Evolutionary conservation across 2,113 vertebrate species (phyloP).

Genomic region (Hypanus sabinus): DNA sequence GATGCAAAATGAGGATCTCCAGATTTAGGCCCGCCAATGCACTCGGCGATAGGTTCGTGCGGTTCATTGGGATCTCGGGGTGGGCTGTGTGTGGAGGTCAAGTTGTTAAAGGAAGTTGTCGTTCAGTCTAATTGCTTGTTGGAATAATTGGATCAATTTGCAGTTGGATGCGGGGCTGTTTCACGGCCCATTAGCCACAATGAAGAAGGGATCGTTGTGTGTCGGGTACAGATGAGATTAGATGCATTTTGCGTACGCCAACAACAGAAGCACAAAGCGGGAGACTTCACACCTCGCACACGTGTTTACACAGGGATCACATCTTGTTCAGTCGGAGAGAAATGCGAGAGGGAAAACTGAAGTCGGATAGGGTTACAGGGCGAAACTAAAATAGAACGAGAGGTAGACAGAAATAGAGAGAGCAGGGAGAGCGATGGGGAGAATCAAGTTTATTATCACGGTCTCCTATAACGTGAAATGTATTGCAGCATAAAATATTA

Average conservation of each 20-base stretch:
- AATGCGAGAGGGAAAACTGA: neutral
- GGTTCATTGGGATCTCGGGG: neutral
- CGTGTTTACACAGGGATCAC: neutral
- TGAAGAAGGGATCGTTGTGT: constrained; percentile 26
- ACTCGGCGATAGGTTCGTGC: neutral
- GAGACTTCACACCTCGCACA: neutral
- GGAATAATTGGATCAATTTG: neutral
- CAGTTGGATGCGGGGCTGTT: neutral
- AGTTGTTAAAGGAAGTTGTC: neutral
- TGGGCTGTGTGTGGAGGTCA: neutral
- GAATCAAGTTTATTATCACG: too few relatives aligned
- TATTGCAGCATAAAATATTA: too few relatives aligned
- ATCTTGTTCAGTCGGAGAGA: neutral
- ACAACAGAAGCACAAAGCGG: neutral
- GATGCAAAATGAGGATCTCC: neutral
- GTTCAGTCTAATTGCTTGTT: constrained; percentile 13
- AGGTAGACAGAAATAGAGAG: neutral
- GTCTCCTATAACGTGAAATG: too few relatives aligned
- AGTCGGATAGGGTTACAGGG: neutral
- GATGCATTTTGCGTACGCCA: neutral
- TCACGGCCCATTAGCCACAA: neutral
- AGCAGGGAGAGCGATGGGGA: neutral
- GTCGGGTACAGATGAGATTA: neutral
- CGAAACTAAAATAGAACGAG: neutral
- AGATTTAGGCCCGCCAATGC: neutral